Base-by-base conservation (phyloP, 2,113 vertebrate species). In the Cephalopterus ornatus region DNA sequence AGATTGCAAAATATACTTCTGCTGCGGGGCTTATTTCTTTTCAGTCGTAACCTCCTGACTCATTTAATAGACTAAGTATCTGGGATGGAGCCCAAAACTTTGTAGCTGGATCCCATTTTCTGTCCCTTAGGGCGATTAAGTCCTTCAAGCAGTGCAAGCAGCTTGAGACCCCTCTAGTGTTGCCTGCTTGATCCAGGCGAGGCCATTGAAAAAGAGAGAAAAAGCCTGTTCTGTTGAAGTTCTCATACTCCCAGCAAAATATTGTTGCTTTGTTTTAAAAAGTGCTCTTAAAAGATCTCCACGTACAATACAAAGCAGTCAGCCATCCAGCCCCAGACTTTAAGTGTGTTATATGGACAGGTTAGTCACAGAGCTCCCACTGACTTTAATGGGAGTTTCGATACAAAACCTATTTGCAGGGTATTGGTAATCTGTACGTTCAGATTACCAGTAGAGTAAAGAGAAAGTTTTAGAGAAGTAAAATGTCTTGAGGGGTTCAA, bases 51-150 rank as follows among this genome's bases (percentile, higher is more conserved):
- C 96, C 93, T 91, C 92, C 95, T 68, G 88, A 85, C 95, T 96
- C 80, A 28, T 79, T 95, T 94, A 85, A 95, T 82, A 70, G 88
- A 92, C 83, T 66, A 70, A 92, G 65, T 53, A 47, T 85, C 86
- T 96, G 96, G 96, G 96, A 95, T 49, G 33, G 80, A 96, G 73
- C 95, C 95, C 95, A 96, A 92, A 93, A 70, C 92, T 94, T 93
- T 91, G 95, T 95, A 87, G 96, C 91, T 94, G 93, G 88, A 47
- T 95, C 76, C 80, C 87, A 80, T 79, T 94, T 85, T 94, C 66
- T 93, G 65, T 96, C 76, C 91, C 83, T 68, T 3, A 49, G 49
- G 92, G 83, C 61, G 87, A 70, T 92, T 87, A 88, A 86, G 80
- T 58, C 91, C 95, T 93, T 59, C 88, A 52, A 89, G 76, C 93